Percentiles rank a stretch among this genome's conserved stretches.
Conservation (phyloP, 1,140 invertebrate species). For the Chionoecetes opilio region DNA sequence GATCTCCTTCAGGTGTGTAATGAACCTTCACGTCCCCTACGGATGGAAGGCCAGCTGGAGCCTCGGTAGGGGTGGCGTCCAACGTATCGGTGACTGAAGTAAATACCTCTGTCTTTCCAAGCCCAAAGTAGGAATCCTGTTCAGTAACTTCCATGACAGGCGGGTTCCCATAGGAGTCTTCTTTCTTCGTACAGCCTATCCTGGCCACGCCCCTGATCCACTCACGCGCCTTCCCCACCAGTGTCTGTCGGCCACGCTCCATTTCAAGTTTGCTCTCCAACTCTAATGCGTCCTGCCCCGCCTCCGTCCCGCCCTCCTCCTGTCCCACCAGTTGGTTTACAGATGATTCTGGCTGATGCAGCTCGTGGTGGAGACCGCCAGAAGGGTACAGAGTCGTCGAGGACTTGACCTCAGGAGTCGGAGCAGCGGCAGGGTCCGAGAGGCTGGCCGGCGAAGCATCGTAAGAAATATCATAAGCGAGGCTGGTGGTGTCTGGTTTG, state of each 20-base stretch:
- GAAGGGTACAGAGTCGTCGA: constrained; percentile 24
- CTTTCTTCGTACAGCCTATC: constrained; percentile 48
- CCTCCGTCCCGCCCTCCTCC: constrained; percentile 34
- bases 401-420: not conserved
- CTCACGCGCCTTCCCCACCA: constrained; percentile 65
- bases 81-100: not conserved
- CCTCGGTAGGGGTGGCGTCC: not conserved
- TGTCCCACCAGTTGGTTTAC: not conserved
- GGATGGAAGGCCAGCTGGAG: not conserved
- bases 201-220: constrained; percentile 69
- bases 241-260: constrained; percentile 51
- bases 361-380: not conserved
- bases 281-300: constrained; percentile 66
- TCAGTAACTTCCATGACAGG: not conserved
- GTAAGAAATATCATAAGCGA: constrained; percentile 50
- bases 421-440: constrained; percentile 44
- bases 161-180: not conserved
- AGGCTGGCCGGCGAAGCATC: constrained; percentile 37
- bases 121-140: not conserved
- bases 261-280: constrained; percentile 24
- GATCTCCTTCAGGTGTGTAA: not conserved
- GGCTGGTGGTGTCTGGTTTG: not conserved
- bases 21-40: not conserved
- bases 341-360: constrained; percentile 56
- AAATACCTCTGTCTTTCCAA: not conserved